These are phyloP conservation scores for Limonius californicus DNA, from an alignment of 1,140 invertebrate species.

Conservation along the genomic window DNA sequence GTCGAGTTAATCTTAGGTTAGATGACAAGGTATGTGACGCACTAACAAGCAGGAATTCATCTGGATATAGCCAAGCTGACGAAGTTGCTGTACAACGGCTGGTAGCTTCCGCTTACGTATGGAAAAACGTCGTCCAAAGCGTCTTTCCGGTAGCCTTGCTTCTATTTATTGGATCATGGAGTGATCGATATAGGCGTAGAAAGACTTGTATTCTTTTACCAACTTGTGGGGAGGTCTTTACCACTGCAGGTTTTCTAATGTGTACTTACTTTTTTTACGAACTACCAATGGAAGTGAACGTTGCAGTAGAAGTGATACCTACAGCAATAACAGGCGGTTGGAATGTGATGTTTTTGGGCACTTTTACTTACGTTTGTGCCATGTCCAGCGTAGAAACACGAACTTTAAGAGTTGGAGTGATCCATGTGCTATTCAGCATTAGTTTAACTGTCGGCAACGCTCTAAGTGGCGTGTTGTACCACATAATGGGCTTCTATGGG, in stretches of 20 bases:
- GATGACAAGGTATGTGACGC: constrained; percentile 56
- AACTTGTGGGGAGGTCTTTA: constrained; percentile 51
- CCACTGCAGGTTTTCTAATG: constrained; percentile 36
- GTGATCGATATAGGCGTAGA: constrained; percentile 55
- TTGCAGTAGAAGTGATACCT: constrained; percentile 54
- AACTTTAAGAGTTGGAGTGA: constrained; percentile 54
- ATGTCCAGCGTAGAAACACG: constrained; percentile 55
- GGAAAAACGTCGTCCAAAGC: constrained; percentile 55
- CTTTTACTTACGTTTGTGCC: constrained; percentile 59
- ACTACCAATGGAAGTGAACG: constrained; percentile 52
- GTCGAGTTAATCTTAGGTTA: constrained; percentile 58
- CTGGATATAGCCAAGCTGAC: constrained; percentile 46
- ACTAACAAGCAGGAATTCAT: constrained; percentile 49
- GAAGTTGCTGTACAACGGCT: constrained; percentile 53
- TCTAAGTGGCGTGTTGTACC: constrained; percentile 52
- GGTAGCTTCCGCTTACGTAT: constrained; percentile 55
- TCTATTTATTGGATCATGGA: constrained; percentile 60
- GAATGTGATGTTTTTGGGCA: constrained; percentile 58
- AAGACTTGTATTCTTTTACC: constrained; percentile 57
- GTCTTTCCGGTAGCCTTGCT: constrained; percentile 55
- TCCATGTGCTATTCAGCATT: constrained; percentile 50
- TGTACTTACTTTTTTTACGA: constrained; percentile 47
- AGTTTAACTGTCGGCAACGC: constrained; percentile 53
- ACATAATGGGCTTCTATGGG: constrained; percentile 55
- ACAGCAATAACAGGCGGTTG: constrained; percentile 55